phyloP scores from a whole-genome alignment of 2,113 vertebrate species.

The Cygnus buccinator region DNA sequence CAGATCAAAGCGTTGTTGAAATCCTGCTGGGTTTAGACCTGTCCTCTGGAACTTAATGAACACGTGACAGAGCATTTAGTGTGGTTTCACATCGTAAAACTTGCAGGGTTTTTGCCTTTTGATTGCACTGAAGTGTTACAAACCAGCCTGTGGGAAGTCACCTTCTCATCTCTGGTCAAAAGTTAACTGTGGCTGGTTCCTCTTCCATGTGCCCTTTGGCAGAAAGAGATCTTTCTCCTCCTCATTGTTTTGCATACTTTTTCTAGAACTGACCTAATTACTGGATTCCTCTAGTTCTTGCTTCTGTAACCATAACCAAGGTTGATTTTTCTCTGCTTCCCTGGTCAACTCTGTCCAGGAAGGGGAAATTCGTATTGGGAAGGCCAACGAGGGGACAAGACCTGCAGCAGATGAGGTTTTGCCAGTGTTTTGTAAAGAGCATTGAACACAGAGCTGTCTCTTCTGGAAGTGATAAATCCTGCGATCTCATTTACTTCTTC shows the following conservation, averaged over 20 bases:
- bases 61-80: fast-evolving
- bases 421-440: neutral
- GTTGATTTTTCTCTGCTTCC: neutral
- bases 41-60: neutral
- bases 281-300: neutral
- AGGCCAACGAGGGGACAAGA: neutral
- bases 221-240: neutral
- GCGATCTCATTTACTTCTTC: neutral
- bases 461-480: neutral
- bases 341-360: neutral
- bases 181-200: neutral
- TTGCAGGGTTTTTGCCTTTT: neutral
- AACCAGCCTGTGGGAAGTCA: neutral
- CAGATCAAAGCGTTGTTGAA: neutral
- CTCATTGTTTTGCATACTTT: neutral
- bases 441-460: neutral
- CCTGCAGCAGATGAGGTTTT: neutral
- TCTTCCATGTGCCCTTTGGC: neutral
- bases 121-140: neutral
- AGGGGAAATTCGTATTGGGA: neutral
- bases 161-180: neutral
- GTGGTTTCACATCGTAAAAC: neutral
- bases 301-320: neutral
- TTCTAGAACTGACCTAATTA: neutral
- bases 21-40: neutral